Percentiles rank a stretch among this genome's conserved stretches.
phyloP scores from a whole-genome alignment of 1,140 invertebrate species.

The Brachionus plicatilis region DNA sequence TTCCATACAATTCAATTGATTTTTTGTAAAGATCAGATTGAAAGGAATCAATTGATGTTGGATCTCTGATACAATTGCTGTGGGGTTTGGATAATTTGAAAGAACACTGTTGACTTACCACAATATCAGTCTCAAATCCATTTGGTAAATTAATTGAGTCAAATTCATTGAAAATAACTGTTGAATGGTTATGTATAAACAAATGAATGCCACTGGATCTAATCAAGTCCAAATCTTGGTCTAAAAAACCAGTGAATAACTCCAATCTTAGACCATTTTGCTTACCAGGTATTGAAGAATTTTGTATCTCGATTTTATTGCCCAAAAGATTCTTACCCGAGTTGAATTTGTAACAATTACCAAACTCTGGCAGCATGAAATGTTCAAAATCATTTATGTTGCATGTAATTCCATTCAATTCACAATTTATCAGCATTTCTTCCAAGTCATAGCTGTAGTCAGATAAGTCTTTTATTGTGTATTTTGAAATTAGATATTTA shows the following conservation, averaged over 20 bases:
- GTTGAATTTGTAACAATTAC: background rate
- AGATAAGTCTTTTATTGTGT: background rate
- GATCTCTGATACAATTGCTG: background rate
- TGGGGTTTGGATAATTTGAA: background rate
- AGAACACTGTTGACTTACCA: background rate
- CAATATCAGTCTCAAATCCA: constrained; percentile 9
- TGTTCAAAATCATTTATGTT: background rate
- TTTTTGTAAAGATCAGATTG: background rate
- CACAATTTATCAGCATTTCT: background rate
- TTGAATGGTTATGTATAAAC: background rate
- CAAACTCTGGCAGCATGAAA: background rate
- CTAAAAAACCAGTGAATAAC: background rate
- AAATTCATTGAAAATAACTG: background rate
- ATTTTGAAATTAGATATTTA: background rate
- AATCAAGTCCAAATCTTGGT: background rate
- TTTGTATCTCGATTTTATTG: background rate
- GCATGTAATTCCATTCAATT: background rate
- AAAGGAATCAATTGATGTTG: background rate
- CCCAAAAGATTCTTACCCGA: background rate
- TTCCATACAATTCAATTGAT: background rate
- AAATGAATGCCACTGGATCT: background rate
- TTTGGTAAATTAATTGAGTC: background rate
- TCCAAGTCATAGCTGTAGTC: background rate
- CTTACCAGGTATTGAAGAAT: background rate
- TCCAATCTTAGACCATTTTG: background rate